A percentile compares a stretch with the other conserved stretches of the same genome.
phyloP scores from a whole-genome alignment of 2,113 vertebrate species.

The Chaetodon auriga region DNA sequence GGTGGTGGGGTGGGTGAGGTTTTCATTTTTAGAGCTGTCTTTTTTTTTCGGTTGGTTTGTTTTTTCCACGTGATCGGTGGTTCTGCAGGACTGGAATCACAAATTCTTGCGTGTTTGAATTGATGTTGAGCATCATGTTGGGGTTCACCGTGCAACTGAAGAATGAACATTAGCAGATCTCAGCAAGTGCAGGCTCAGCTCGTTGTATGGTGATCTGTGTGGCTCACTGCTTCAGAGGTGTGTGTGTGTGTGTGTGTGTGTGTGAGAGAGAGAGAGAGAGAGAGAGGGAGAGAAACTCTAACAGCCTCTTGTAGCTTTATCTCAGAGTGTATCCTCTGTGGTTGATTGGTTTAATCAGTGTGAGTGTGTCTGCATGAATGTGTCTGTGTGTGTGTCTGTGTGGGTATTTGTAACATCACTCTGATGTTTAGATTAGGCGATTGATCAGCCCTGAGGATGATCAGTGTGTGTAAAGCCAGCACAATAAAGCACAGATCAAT shows the following conservation, averaged over 20 bases:
- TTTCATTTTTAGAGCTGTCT: not conserved
- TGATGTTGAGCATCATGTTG: not conserved
- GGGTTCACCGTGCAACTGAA: not conserved
- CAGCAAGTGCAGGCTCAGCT: conserved; percentile 6
- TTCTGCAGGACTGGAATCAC: conserved; percentile 8
- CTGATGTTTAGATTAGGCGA: conserved; percentile 65
- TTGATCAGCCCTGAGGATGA: conserved; percentile 48
- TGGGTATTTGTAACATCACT: conserved; percentile 16
- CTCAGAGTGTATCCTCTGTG: conserved; percentile 33
- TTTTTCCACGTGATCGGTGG: not conserved
- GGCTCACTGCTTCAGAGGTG: not conserved
- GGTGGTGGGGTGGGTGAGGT: conserved; percentile 3
- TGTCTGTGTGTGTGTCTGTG: conserved; percentile 1
- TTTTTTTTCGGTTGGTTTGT: not conserved
- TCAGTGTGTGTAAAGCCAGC: conserved; percentile 24
- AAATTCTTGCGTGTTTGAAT: not conserved
- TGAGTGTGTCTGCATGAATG: conserved; percentile 14
- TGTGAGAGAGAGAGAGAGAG: not conserved
- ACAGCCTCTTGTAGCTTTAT: conserved; percentile 34
- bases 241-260: conserved; percentile 22
- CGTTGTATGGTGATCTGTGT: conserved; percentile 4
- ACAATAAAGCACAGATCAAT: conserved; percentile 3
- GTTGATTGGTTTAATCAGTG: conserved; percentile 63
- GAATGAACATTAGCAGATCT: not conserved
- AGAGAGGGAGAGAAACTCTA: not conserved